Conservation (phyloP, 1,140 invertebrate species). For the Drosophila funebris region DNA sequence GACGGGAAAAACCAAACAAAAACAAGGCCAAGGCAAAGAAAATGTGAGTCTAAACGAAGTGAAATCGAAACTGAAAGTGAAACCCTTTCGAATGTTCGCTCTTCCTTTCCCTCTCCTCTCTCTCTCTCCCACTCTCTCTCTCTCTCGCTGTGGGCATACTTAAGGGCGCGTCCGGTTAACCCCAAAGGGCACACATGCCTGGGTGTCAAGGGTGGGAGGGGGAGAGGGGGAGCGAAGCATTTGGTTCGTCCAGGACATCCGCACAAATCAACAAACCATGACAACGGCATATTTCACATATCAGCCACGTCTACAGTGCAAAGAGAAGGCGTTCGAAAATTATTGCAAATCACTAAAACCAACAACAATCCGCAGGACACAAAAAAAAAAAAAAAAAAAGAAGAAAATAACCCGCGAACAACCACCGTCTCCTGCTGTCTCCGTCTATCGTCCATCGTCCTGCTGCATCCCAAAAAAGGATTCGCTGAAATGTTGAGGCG, state of each 20-base stretch:
- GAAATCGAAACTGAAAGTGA: constrained; percentile 53
- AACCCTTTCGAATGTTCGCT: constrained; percentile 31
- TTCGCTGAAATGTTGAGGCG: constrained; percentile 38
- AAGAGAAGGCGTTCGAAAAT: constrained; percentile 30
- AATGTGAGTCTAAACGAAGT: constrained; percentile 29
- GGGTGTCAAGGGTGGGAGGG: neutral
- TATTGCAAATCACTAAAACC: constrained; percentile 83
- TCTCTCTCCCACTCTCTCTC: neutral
- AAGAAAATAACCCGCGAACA: constrained; percentile 46
- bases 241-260: constrained; percentile 58
- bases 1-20: constrained; percentile 10
- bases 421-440: too few relatives aligned
- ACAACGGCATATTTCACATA: constrained; percentile 80
- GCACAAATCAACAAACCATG: constrained; percentile 76
- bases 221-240: constrained; percentile 6
- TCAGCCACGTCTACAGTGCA: constrained; percentile 10
- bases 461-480: constrained; percentile 5
- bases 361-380: constrained; percentile 37
- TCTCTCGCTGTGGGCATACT: constrained; percentile 22
- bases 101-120: neutral
- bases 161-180: constrained; percentile 52
- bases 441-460: neutral
- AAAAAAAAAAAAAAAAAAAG: constrained; percentile 10
- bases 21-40: constrained; percentile 26
- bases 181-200: constrained; percentile 36